phyloP scores from a whole-genome alignment of 2,113 vertebrate genomes.

The Aythya baeri region DNA sequence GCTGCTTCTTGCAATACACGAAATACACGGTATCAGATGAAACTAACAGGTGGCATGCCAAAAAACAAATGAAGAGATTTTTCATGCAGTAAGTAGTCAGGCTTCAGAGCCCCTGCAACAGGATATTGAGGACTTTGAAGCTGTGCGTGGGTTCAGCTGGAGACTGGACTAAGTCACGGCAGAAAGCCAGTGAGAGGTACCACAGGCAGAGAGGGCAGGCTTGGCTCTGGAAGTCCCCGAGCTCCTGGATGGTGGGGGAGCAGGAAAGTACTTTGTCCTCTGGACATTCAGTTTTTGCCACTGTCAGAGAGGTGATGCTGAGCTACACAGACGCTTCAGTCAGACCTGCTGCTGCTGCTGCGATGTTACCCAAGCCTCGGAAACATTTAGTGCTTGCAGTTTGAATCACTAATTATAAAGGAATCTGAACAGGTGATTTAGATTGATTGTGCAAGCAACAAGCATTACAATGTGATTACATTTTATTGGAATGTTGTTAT shows the following conservation, averaged over 20 bases:
- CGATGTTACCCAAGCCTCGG: accelerated
- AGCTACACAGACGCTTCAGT: neutral
- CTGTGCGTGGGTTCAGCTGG: accelerated
- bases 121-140: neutral
- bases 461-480: neutral
- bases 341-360: neutral
- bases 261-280: neutral
- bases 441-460: neutral
- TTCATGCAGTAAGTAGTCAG: neutral
- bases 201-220: neutral
- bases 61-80: neutral
- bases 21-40: neutral
- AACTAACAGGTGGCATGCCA: neutral
- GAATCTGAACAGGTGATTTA: neutral
- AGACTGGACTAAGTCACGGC: neutral
- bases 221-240: neutral
- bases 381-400: neutral
- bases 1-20: neutral
- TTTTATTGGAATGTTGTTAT: constrained; percentile 6
- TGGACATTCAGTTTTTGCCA: neutral
- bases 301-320: neutral
- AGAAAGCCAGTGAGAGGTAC: neutral
- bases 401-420: neutral
- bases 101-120: neutral
- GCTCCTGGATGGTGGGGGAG: neutral